phyloP scores from a whole-genome alignment of 1,140 invertebrate genomes.

The Ganaspis sp. region DNA sequence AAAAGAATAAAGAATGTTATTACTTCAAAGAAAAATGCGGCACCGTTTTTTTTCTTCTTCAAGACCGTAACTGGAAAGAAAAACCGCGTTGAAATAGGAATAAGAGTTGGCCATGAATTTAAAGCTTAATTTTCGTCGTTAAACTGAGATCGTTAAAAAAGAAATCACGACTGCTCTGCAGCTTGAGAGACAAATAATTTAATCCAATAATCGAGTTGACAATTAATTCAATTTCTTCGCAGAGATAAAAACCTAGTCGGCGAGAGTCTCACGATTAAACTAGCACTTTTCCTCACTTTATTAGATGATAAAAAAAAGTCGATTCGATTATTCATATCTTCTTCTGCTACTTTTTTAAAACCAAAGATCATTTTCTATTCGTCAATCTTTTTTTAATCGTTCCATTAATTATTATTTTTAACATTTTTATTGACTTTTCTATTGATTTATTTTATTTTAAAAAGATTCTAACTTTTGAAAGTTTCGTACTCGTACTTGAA shows the following conservation, averaged over 20 bases:
- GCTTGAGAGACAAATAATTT: conserved; percentile 16
- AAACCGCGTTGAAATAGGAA: conserved; percentile 11
- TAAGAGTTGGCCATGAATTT: conserved; percentile 12
- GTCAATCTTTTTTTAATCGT: too few relatives aligned
- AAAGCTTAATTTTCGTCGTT: conserved; percentile 12
- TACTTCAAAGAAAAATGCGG: not conserved
- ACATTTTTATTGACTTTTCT: too few relatives aligned
- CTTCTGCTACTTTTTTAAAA: too few relatives aligned
- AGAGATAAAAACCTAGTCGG: conserved; percentile 10
- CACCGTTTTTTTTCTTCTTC: not conserved
- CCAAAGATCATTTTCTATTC: too few relatives aligned
- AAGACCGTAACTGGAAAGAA: not conserved
- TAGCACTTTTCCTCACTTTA: not conserved
- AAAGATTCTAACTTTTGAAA: too few relatives aligned
- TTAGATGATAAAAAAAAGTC: not conserved
- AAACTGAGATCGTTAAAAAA: conserved; percentile 22
- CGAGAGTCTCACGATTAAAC: conserved; percentile 1
- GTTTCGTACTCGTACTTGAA: too few relatives aligned
- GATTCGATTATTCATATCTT: not conserved
- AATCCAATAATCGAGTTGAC: conserved; percentile 23
- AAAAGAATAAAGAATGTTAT: not conserved
- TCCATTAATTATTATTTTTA: too few relatives aligned
- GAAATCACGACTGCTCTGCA: conserved; percentile 2
- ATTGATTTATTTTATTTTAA: not conserved
- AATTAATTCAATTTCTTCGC: not conserved